A percentile compares a stretch with the other conserved stretches of the same genome.
Conservation (phyloP, 2,797 vertebrate genomes). For the Schizopygopsis malacanthus region DNA sequence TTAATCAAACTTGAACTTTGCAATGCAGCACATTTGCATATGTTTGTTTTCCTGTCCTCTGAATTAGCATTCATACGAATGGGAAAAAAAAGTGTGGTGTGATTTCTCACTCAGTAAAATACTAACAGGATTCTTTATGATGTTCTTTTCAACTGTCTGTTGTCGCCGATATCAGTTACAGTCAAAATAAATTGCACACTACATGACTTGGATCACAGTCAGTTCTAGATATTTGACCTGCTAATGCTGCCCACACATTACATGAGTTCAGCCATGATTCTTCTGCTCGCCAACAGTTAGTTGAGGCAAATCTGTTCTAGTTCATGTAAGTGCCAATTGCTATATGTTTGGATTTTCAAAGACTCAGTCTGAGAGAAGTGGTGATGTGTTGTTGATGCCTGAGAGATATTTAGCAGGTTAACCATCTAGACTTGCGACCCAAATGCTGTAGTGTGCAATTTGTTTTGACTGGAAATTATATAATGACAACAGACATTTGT, state of each 20-base stretch:
- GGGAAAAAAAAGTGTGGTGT: neutral
- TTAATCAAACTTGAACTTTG: neutral
- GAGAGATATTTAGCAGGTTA: neutral
- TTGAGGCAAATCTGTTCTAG: neutral
- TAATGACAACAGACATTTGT: neutral
- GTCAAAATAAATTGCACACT: neutral
- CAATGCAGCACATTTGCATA: neutral
- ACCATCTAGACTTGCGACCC: neutral
- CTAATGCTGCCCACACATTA: neutral
- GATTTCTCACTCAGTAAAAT: neutral
- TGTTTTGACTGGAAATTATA: neutral
- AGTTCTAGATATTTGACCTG: constrained; percentile 1
- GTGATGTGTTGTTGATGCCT: neutral
- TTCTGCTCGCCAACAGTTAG: neutral
- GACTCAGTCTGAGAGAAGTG: neutral
- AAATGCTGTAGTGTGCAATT: neutral
- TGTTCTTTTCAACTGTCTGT: neutral
- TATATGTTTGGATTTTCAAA: neutral
- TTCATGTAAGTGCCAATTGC: neutral
- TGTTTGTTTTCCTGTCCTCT: neutral
- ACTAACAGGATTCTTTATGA: neutral
- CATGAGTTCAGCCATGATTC: neutral
- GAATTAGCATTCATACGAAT: neutral
- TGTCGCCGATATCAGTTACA: neutral
- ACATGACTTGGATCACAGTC: neutral